phyloP scores from a whole-genome alignment of 2,888 invertebrate genomes.

The Elysia crispata region DNA sequence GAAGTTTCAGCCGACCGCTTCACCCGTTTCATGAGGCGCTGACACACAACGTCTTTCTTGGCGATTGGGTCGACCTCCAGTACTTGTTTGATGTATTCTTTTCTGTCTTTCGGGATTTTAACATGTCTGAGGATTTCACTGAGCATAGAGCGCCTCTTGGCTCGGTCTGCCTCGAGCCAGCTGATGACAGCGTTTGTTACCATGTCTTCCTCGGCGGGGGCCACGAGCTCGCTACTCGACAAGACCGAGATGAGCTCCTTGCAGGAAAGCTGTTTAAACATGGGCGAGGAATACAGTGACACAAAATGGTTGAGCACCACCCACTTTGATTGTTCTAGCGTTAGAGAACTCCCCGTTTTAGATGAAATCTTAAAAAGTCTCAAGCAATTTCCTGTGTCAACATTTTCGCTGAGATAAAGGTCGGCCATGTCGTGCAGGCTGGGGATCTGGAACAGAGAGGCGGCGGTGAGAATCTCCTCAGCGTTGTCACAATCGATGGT shows the following conservation, averaged over 20 bases:
- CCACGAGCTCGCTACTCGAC: slow-evolving; percentile 52
- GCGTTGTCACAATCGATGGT: slow-evolving; percentile 88
- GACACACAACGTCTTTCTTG: slow-evolving; percentile 23
- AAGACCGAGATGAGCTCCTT: slow-evolving; percentile 58
- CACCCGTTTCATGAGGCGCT: not conserved
- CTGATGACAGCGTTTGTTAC: slow-evolving; percentile 58
- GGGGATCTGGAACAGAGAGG: slow-evolving; percentile 90
- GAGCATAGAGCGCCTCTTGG: slow-evolving; percentile 50
- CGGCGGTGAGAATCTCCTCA: slow-evolving; percentile 84
- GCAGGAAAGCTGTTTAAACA: slow-evolving; percentile 45
- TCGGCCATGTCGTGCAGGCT: slow-evolving; percentile 89
- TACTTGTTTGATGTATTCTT: slow-evolving; percentile 16
- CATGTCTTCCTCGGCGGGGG: slow-evolving; percentile 58
- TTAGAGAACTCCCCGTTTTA: slow-evolving; percentile 18
- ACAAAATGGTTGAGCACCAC: slow-evolving; percentile 45
- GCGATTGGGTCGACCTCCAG: not conserved
- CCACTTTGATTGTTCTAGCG: slow-evolving; percentile 32
- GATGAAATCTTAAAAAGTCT: slow-evolving; percentile 87
- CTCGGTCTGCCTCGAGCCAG: slow-evolving; percentile 57
- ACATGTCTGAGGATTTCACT: slow-evolving; percentile 58
- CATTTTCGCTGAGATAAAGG: slow-evolving; percentile 84
- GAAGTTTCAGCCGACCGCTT: not conserved
- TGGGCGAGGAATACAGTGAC: slow-evolving; percentile 29
- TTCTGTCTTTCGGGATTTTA: slow-evolving; percentile 50
- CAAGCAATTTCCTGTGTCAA: slow-evolving; percentile 89